These are phyloP conservation scores for Synanthedon tipuliformis DNA, from an alignment of 2,888 invertebrate genomes.

Conservation along the genomic window DNA sequence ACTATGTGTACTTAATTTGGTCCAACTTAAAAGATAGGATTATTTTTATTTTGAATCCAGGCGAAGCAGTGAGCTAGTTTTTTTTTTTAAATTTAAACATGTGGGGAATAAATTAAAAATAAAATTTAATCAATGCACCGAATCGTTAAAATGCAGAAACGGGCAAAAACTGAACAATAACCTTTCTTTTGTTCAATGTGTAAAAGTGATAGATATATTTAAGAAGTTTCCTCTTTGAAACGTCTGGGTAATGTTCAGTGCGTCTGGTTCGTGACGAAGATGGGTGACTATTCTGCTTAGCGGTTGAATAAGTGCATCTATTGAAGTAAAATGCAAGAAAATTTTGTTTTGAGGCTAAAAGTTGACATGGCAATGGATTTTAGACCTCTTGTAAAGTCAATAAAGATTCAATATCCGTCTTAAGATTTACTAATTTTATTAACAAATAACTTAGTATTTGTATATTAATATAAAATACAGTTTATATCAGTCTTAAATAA, in stretches of 20 bases:
- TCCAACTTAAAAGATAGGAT: too few relatives aligned
- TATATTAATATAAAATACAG: too few relatives aligned
- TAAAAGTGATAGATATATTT: conserved; percentile 32
- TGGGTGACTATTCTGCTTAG: conserved; percentile 50
- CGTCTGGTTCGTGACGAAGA: conserved; percentile 58
- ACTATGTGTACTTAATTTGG: too few relatives aligned
- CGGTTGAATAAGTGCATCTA: conserved; percentile 36
- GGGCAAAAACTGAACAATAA: conserved; percentile 19
- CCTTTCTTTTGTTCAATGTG: conserved; percentile 5
- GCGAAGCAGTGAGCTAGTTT: too few relatives aligned
- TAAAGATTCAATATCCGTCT: too few relatives aligned
- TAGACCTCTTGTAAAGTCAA: not conserved
- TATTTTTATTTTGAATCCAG: too few relatives aligned
- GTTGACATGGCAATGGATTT: not conserved
- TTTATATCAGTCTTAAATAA: too few relatives aligned
- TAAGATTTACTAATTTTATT: too few relatives aligned
- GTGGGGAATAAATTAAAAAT: too few relatives aligned
- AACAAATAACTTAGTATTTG: too few relatives aligned
- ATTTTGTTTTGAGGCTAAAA: not conserved
- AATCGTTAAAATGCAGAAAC: conserved; percentile 42
- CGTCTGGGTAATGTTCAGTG: conserved; percentile 52
- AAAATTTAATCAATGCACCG: conserved; percentile 29
- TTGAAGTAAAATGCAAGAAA: not conserved
- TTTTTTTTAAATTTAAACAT: too few relatives aligned
- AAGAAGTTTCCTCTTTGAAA: conserved; percentile 17